Conservation (phyloP, 2,888 invertebrate genomes). For the Ctenicera cuprea region DNA sequence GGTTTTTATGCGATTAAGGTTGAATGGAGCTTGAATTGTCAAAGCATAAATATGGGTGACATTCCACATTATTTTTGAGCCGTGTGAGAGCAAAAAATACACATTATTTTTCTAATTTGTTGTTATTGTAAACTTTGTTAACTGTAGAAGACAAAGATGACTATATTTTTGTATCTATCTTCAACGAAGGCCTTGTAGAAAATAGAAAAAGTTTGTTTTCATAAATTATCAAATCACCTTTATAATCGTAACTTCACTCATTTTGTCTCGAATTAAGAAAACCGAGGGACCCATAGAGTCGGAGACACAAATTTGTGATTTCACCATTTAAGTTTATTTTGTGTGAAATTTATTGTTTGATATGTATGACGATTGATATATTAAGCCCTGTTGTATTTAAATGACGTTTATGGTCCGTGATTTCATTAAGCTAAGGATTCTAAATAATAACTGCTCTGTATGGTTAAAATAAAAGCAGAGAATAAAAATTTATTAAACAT, state of each 20-base stretch:
- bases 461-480: neutral
- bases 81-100: neutral
- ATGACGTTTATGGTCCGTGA: neutral
- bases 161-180: constrained; percentile 17
- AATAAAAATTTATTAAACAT: too few species aligned
- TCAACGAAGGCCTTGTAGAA: constrained; percentile 1
- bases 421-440: constrained; percentile 21
- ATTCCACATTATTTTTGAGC: neutral
- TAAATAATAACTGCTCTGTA: constrained; percentile 15
- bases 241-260: neutral
- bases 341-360: neutral
- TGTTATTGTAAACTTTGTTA: constrained; percentile 1
- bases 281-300: too few species aligned
- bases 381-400: neutral
- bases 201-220: neutral
- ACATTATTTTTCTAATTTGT: constrained; percentile 12
- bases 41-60: neutral
- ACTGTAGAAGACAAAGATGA: neutral
- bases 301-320: too few species aligned
- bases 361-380: neutral
- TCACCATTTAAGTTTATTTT: too few species aligned
- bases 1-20: constrained; percentile 8
- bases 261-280: too few species aligned
- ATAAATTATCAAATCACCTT: neutral
- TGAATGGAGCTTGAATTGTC: neutral